These are phyloP conservation scores for Phaenicophaeus curvirostris DNA, from an alignment of 2,797 vertebrate genomes.

Conservation along the genomic window DNA sequence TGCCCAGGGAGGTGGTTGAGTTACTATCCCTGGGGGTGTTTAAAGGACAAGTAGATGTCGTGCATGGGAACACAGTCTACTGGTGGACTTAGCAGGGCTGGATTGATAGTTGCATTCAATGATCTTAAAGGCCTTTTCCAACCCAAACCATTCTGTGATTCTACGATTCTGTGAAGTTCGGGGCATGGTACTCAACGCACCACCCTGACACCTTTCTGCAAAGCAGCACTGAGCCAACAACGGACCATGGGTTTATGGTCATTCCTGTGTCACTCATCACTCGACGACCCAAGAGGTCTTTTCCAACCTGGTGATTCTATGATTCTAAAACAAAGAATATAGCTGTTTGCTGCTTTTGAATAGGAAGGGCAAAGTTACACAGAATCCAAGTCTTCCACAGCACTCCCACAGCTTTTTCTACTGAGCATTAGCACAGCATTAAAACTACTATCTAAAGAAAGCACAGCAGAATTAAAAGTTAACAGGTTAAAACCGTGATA, in stretches of 20 bases:
- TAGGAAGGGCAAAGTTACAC: background rate
- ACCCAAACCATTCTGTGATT: too few relatives aligned
- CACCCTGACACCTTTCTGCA: background rate
- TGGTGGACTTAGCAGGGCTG: too few relatives aligned
- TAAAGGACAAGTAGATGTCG: too few relatives aligned
- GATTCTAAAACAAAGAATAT: background rate
- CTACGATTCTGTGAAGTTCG: too few relatives aligned
- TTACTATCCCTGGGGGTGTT: too few relatives aligned
- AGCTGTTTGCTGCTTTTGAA: background rate
- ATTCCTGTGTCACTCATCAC: background rate
- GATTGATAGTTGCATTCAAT: too few relatives aligned
- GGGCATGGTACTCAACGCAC: background rate
- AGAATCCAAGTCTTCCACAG: background rate
- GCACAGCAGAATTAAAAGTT: background rate
- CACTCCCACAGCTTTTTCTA: background rate
- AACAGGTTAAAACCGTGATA: background rate
- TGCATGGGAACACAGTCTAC: too few relatives aligned
- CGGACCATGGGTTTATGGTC: accelerated
- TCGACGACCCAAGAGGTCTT: too few relatives aligned
- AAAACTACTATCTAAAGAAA: background rate
- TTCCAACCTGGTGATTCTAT: too few relatives aligned
- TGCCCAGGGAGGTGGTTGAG: too few relatives aligned
- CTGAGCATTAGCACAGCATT: background rate
- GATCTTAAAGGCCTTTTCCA: too few relatives aligned
- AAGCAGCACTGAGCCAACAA: accelerated